These are phyloP conservation scores for Kryphioiulus occultus DNA, from an alignment of 2,888 invertebrate genomes.

Conservation along the genomic window DNA sequence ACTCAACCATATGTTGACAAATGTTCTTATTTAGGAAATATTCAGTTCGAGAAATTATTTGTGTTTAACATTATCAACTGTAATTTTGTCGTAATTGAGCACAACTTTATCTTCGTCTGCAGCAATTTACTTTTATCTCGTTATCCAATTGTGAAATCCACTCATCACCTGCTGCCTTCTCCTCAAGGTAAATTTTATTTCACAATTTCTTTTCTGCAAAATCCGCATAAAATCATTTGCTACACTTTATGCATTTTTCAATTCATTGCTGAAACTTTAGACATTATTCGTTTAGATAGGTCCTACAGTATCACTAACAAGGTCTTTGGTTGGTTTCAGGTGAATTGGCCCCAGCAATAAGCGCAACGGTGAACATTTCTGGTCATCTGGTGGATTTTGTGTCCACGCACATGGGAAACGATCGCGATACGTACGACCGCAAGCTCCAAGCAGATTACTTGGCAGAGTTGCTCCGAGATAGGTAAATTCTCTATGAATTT, in stretches of 20 bases:
- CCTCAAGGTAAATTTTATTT: conserved; percentile 63
- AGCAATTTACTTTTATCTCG: conserved; percentile 62
- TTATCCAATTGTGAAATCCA: conserved; percentile 62
- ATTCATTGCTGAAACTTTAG: too few relatives aligned
- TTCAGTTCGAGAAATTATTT: too few relatives aligned
- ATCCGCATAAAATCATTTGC: too few relatives aligned
- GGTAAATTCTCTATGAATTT: conserved; percentile 56
- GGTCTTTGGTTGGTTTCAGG: conserved; percentile 58
- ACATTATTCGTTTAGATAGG: too few relatives aligned
- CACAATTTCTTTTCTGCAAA: too few relatives aligned
- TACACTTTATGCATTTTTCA: too few relatives aligned
- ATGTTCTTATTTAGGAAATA: too few relatives aligned
- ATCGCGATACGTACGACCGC: conserved; percentile 62
- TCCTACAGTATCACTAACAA: too few relatives aligned
- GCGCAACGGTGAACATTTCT: conserved; percentile 62
- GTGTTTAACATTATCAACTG: background rate
- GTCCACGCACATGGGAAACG: conserved; percentile 64
- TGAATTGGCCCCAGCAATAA: conserved; percentile 62
- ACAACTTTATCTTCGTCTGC: conserved; percentile 55
- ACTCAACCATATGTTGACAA: too few relatives aligned
- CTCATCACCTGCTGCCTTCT: conserved; percentile 62
- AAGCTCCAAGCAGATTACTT: conserved; percentile 61
- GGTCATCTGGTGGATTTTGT: conserved; percentile 62
- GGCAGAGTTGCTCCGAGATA: conserved; percentile 58
- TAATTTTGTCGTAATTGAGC: too few relatives aligned